Evolutionary conservation across 1,140 invertebrate genomes (phyloP), one percentile per base, ranked within the genome.

Genomic region (Drosophila rhopaloa): DNA sequence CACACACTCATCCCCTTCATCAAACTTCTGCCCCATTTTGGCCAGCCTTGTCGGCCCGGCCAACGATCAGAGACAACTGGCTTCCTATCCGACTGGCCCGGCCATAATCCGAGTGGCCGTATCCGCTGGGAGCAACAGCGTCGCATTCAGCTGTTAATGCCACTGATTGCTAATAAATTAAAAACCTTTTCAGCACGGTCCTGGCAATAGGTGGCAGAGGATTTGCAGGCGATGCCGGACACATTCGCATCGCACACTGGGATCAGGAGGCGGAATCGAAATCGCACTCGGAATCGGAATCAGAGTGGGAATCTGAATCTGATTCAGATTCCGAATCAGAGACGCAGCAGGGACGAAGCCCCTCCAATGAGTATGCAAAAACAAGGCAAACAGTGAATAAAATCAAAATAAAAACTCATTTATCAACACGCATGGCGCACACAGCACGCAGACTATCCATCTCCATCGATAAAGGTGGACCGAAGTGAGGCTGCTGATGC

Each of bases 331-430:
- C n/a, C 14, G 16, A 59, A 27, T 38, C 32, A 4, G 11, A 40
- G 24, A 35, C 44, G n/a, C 1, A 47, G 58, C 62, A 14, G 24
- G n/a, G 11, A 29, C 54, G n/a, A 19, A 50, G 48, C 19, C 40
- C 50, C 44, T 24, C 51, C 40, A 75, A 75, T 76, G 56, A 70
- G 67, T 72, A 85, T 84, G 78, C 78, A 73, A 62, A 86, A 88
- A 63, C 62, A 72, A 70, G 76, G 79, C 77, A 81, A 85, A 78
- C 79, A 88, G 78, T 86, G 67, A 81, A 81, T 86, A 78, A 85
- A 85, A 82, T 86, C 83, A 88, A 86, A 86, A 88, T 88, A 82
- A 88, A 85, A 86, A 88, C 79, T 88, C 82, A 86, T 86, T 88
- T 86, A 86, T 82, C 82, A 84, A 81, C 65, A 73, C 57, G 51